These are phyloP conservation scores for Pogonomyrmex californicus DNA, from an alignment of 1,140 invertebrate species.

Conservation along the genomic window DNA sequence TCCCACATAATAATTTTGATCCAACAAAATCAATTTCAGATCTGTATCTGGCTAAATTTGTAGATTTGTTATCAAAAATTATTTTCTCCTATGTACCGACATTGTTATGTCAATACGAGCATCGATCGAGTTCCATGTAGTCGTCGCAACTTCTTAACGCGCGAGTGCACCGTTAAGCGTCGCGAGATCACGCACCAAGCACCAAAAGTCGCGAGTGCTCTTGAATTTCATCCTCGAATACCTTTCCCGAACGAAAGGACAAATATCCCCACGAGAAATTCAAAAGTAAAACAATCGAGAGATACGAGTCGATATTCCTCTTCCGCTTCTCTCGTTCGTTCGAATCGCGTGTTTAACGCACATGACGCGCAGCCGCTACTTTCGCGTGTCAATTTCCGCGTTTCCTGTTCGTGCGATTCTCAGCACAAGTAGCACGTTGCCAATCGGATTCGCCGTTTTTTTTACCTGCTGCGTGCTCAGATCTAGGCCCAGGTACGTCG, in stretches of 20 bases:
- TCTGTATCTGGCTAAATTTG: too few relatives aligned
- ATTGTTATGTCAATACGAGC: neutral
- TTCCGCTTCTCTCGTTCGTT: neutral
- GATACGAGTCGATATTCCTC: neutral
- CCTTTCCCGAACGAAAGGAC: too few relatives aligned
- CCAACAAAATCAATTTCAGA: too few relatives aligned
- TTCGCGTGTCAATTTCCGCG: neutral
- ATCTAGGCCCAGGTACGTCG: slow-evolving; percentile 91
- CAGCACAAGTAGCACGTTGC: too few relatives aligned
- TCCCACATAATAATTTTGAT: too few relatives aligned
- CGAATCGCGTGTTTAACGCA: neutral
- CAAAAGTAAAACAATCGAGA: neutral
- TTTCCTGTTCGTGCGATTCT: too few relatives aligned
- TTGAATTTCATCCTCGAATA: too few relatives aligned
- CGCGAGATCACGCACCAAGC: too few relatives aligned
- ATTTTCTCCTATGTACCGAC: neutral
- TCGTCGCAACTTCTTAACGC: neutral
- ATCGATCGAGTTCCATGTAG: slow-evolving; percentile 8
- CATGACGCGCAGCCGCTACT: neutral
- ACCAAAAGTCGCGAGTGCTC: too few relatives aligned
- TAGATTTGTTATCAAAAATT: too few relatives aligned
- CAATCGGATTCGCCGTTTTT: neutral
- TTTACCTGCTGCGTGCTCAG: slow-evolving; percentile 94
- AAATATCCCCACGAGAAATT: neutral
- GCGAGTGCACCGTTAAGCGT: neutral